phyloP scores from a whole-genome alignment of 2,797 vertebrate species.

The Chloroceryle inda region DNA sequence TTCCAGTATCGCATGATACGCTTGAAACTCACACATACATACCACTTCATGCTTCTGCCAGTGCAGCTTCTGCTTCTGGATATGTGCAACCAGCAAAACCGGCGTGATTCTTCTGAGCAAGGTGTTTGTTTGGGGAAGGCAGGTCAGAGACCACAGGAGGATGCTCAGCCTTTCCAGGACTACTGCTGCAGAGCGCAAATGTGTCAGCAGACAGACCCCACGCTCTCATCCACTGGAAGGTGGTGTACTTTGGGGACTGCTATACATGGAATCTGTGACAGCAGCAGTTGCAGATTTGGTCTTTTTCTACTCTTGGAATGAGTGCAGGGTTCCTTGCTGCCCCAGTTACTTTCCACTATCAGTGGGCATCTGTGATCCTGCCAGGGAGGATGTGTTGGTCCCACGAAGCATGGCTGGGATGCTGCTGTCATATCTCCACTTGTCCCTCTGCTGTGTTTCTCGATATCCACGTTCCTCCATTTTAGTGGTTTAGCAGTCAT shows the following conservation, averaged over 20 bases:
- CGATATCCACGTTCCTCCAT: not conserved
- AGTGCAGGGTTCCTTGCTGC: not conserved
- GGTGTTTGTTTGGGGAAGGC: not conserved
- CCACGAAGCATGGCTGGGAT: not conserved
- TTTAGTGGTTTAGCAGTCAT: not conserved
- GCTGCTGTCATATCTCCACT: not conserved
- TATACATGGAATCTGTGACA: not conserved
- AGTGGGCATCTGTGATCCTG: not conserved
- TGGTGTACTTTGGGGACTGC: not conserved
- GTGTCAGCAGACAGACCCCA: not conserved
- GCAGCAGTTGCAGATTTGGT: not conserved
- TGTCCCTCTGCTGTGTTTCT: slow-evolving; percentile 1
- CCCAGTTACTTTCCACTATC: not conserved
- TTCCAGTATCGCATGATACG: not conserved
- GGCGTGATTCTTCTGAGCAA: not conserved
- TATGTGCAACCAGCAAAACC: not conserved
- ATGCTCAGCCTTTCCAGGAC: not conserved
- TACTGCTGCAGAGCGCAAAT: not conserved
- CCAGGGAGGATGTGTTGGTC: not conserved
- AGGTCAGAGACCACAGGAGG: not conserved
- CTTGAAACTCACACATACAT: not conserved
- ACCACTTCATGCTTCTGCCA: not conserved
- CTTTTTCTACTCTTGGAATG: not conserved
- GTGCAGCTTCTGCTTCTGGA: not conserved
- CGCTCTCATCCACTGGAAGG: not conserved